Evolutionary conservation across 2,113 vertebrate species (phyloP).

Genomic region (Acrocephalus arundinaceus): DNA sequence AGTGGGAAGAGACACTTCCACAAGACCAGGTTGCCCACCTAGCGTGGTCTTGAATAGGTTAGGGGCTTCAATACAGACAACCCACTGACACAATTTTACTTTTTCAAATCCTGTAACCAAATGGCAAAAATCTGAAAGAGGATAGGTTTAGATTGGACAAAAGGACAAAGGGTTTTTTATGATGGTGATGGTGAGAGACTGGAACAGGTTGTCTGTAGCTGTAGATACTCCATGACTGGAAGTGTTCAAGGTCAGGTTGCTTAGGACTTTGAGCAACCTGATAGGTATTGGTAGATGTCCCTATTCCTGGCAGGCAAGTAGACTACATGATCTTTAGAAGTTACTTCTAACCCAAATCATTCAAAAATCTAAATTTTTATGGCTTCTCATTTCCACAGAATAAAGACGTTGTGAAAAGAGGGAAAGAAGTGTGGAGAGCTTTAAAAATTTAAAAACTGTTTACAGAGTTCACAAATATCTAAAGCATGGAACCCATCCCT

Average conservation of each 20-base stretch:
- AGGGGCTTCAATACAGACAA: background rate
- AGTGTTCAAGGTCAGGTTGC: background rate
- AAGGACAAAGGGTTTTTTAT: background rate
- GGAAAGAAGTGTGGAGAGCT: background rate
- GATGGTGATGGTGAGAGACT: background rate
- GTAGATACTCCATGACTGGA: background rate
- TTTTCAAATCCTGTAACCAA: background rate
- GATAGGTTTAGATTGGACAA: background rate
- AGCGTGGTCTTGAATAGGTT: rapidly evolving
- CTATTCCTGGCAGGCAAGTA: background rate
- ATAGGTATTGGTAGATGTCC: background rate
- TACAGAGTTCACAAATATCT: background rate
- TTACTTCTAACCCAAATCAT: background rate
- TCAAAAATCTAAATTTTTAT: background rate
- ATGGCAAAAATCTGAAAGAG: background rate
- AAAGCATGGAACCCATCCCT: background rate
- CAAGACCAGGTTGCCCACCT: background rate
- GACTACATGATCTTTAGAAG: background rate
- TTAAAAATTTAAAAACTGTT: background rate
- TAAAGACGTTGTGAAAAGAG: background rate
- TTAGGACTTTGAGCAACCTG: background rate
- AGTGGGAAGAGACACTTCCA: background rate
- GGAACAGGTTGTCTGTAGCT: background rate
- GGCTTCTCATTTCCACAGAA: background rate
- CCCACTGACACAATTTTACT: background rate